phyloP scores from a whole-genome alignment of 2,113 vertebrate species.

The Cacatua alba region DNA sequence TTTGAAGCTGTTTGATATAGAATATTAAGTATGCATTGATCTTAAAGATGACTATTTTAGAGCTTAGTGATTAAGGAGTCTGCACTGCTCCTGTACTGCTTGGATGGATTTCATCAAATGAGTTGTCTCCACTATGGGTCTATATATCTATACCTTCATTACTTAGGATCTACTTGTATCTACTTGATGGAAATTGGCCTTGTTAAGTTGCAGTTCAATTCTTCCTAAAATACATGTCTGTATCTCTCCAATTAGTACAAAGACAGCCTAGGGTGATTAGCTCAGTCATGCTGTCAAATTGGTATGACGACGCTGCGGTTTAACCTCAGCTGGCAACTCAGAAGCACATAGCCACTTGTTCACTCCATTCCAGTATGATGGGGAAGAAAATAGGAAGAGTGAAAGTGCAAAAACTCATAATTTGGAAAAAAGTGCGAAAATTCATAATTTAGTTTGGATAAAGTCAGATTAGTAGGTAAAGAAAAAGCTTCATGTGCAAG shows the following conservation, averaged over 20 bases:
- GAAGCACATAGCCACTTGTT: background rate
- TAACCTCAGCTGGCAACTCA: background rate
- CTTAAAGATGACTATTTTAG: background rate
- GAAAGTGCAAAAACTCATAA: background rate
- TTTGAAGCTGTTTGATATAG: background rate
- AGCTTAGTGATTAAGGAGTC: background rate
- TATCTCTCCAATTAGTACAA: background rate
- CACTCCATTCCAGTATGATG: background rate
- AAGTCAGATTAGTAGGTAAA: background rate
- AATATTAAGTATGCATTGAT: background rate
- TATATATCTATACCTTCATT: background rate
- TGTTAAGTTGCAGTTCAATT: background rate
- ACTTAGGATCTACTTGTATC: background rate
- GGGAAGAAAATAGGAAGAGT: accelerated
- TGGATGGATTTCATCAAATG: background rate
- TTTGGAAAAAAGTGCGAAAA: background rate
- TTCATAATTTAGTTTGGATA: accelerated
- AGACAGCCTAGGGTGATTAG: background rate
- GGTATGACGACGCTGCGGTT: accelerated
- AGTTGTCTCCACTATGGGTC: background rate
- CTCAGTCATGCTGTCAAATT: background rate
- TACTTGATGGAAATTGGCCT: background rate
- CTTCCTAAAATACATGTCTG: background rate
- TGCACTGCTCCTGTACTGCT: background rate
- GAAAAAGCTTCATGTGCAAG: background rate